Percentiles rank a stretch among this genome's conserved stretches.
Conservation (phyloP, 2,113 vertebrate species). For the Pycnonotus jocosus region DNA sequence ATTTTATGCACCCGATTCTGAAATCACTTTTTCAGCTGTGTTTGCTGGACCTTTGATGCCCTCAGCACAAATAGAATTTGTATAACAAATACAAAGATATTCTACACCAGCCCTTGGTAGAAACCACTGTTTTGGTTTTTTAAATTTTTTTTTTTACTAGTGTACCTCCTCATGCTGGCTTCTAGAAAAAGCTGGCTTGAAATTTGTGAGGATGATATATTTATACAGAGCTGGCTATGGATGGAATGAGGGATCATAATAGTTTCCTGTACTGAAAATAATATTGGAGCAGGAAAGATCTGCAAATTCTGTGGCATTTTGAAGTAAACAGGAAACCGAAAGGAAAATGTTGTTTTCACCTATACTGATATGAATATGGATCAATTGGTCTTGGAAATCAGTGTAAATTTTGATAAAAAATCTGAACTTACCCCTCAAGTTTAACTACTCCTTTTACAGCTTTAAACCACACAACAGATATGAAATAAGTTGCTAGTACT, state of each 20-base stretch:
- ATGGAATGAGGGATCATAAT: not conserved
- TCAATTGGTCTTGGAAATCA: not conserved
- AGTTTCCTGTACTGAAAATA: not conserved
- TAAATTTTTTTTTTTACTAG: not conserved
- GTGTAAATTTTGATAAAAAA: not conserved
- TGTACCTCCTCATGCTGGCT: not conserved
- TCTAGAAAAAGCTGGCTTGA: not conserved
- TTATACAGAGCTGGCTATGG: not conserved
- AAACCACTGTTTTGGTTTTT: not conserved
- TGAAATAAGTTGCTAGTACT: not conserved
- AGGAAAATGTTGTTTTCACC: not conserved
- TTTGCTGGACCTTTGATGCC: not conserved
- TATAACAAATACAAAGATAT: not conserved
- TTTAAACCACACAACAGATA: not conserved
- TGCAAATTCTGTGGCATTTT: not conserved
- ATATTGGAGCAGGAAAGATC: not conserved
- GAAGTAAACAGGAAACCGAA: not conserved
- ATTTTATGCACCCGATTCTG: not conserved
- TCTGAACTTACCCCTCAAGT: not conserved
- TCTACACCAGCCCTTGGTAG: not conserved
- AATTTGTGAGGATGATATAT: not conserved
- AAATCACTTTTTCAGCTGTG: not conserved
- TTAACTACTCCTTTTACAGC: not conserved
- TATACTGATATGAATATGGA: not conserved
- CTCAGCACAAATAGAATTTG: not conserved